phyloP scores from a whole-genome alignment of 2,888 invertebrate genomes.

The Empis livida region DNA sequence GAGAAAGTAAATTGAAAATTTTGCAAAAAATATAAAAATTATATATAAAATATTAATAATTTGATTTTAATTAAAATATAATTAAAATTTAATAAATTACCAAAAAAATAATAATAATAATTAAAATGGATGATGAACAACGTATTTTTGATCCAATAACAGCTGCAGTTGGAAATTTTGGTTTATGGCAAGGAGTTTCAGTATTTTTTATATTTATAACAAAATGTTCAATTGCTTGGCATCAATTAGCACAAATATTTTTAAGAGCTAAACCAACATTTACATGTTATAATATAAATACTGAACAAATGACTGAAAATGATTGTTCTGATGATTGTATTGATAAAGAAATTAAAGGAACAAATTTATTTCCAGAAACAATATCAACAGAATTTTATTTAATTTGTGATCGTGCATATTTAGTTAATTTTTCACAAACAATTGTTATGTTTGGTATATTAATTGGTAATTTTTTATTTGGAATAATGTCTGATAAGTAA shows the following conservation, averaged over 20 bases:
- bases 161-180: slow-evolving; percentile 55
- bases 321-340: too few species aligned
- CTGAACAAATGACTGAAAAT: slow-evolving; percentile 30
- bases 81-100: too few species aligned
- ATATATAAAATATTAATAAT: too few species aligned
- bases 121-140: slow-evolving; percentile 11
- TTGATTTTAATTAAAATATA: too few species aligned
- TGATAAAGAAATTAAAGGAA: too few species aligned
- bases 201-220: slow-evolving; percentile 57
- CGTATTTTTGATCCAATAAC: slow-evolving; percentile 47
- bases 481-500: slow-evolving; percentile 59
- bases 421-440: slow-evolving; percentile 62
- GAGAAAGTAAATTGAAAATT: too few species aligned
- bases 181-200: slow-evolving; percentile 60
- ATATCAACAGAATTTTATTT: slow-evolving; percentile 65
- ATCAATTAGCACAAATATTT: slow-evolving; percentile 65
- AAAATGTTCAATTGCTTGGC: slow-evolving; percentile 71
- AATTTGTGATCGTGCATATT: slow-evolving; percentile 40
- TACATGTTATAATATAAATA: slow-evolving; percentile 38
- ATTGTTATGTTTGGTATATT: slow-evolving; percentile 67
- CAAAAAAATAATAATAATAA: too few species aligned
- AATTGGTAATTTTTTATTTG: slow-evolving; percentile 60
- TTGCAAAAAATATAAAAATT: too few species aligned
- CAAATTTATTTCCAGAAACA: slow-evolving; percentile 49
- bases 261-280: slow-evolving; percentile 53